A percentile compares a stretch with the other conserved stretches of the same genome.
These are phyloP conservation scores for Eospalax fontanierii DNA, from an alignment of 2,797 vertebrate species.

Conservation along the genomic window DNA sequence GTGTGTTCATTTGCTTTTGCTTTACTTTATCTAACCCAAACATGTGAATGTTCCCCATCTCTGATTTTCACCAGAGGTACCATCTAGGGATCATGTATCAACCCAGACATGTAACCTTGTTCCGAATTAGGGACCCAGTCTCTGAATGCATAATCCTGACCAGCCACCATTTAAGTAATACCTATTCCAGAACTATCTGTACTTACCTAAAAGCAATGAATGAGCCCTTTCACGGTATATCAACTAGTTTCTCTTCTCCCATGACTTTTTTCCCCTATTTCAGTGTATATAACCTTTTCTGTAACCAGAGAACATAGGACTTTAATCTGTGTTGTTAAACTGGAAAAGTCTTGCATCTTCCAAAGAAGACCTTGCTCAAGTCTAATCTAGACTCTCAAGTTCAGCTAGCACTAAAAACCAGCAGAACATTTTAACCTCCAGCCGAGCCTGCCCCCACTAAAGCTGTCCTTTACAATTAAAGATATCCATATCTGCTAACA, in stretches of 20 bases:
- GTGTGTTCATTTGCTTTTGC: background rate
- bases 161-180: constrained; percentile 11
- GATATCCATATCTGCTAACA: background rate
- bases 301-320: background rate
- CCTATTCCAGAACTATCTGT: background rate
- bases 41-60: background rate
- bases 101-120: background rate
- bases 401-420: background rate
- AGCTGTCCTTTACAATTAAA: background rate
- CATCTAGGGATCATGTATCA: background rate
- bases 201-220: background rate
- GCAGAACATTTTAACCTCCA: background rate
- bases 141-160: constrained; percentile 20
- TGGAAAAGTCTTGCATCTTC: background rate
- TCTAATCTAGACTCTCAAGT: constrained; percentile 10
- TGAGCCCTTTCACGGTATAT: background rate
- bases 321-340: background rate
- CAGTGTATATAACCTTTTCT: constrained; percentile 4
- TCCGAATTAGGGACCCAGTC: background rate
- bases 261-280: background rate
- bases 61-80: constrained; percentile 9
- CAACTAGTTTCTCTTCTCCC: background rate
- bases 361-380: no score
- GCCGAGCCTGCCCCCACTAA: background rate
- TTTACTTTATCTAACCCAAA: background rate